These are phyloP conservation scores for Drosophila mauritiana DNA, from an alignment of 1,140 invertebrate genomes.

Conservation along the genomic window DNA sequence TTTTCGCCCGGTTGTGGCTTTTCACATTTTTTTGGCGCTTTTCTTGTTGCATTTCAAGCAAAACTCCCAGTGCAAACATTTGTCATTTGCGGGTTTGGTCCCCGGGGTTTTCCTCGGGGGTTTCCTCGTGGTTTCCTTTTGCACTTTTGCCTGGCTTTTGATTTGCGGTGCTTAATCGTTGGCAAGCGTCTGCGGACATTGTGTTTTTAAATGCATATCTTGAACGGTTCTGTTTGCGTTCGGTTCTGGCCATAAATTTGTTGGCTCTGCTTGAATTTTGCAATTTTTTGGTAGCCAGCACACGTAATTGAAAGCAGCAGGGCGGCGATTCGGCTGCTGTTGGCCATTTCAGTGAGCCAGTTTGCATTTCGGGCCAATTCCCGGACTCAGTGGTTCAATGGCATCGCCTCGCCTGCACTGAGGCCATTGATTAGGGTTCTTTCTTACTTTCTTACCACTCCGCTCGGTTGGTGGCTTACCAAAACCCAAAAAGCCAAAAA, in stretches of 20 bases:
- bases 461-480: conserved; percentile 54
- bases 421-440: conserved; percentile 68
- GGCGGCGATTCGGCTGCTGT: conserved; percentile 34
- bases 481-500: conserved; percentile 2
- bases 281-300: conserved; percentile 27
- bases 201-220: conserved; percentile 56
- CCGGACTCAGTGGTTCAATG: conserved; percentile 58
- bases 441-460: conserved; percentile 3
- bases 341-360: conserved; percentile 26
- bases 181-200: conserved; percentile 64
- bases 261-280: conserved; percentile 16
- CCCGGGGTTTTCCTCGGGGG: conserved; percentile 25
- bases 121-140: conserved; percentile 39
- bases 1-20: conserved; percentile 38
- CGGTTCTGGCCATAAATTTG: conserved; percentile 71
- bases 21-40: conserved; percentile 30
- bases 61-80: conserved; percentile 64
- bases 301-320: conserved; percentile 78
- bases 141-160: conserved; percentile 56
- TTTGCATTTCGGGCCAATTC: conserved; percentile 46
- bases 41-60: conserved; percentile 36
- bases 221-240: conserved; percentile 13
- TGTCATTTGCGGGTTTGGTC: conserved; percentile 66
- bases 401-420: conserved; percentile 59
- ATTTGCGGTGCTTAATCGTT: conserved; percentile 78